Conservation (phyloP, 2,888 invertebrate species). For the Muschampia plurimacula region DNA sequence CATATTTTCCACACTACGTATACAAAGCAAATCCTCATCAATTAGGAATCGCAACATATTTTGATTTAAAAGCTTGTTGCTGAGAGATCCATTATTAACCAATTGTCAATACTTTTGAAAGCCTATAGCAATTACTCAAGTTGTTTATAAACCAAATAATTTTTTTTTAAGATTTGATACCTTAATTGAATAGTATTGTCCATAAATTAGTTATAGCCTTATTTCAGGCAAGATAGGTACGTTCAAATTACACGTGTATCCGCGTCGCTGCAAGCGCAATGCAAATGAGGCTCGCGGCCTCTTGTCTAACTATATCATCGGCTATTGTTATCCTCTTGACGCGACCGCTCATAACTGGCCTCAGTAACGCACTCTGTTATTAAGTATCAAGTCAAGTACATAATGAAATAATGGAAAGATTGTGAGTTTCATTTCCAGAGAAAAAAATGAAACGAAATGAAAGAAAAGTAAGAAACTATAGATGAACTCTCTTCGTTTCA, state of each 20-base stretch:
- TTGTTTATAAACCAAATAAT: too few relatives aligned
- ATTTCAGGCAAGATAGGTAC: not conserved
- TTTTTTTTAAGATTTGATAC: too few relatives aligned
- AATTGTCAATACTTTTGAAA: too few relatives aligned
- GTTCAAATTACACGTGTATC: constrained; percentile 29
- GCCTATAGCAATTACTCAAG: too few relatives aligned
- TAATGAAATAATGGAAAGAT: not conserved
- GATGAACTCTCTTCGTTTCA: too few relatives aligned
- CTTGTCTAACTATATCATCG: constrained; percentile 49
- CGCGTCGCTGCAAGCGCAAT: constrained; percentile 33
- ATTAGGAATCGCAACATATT: too few relatives aligned
- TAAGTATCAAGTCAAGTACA: not conserved
- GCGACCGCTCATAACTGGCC: constrained; percentile 33
- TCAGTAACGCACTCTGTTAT: not conserved
- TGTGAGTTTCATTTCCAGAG: not conserved
- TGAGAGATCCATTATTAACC: too few relatives aligned
- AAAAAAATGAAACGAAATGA: too few relatives aligned
- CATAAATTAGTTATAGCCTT: not conserved
- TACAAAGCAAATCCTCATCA: too few relatives aligned
- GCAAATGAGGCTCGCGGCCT: constrained; percentile 32
- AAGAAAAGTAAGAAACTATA: too few relatives aligned
- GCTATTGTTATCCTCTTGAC: constrained; percentile 45
- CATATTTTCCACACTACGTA: too few relatives aligned
- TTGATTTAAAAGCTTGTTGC: too few relatives aligned
- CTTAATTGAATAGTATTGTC: not conserved